Base-by-base conservation (phyloP, 2,797 vertebrate genomes). In the Telmatherina bonti region DNA sequence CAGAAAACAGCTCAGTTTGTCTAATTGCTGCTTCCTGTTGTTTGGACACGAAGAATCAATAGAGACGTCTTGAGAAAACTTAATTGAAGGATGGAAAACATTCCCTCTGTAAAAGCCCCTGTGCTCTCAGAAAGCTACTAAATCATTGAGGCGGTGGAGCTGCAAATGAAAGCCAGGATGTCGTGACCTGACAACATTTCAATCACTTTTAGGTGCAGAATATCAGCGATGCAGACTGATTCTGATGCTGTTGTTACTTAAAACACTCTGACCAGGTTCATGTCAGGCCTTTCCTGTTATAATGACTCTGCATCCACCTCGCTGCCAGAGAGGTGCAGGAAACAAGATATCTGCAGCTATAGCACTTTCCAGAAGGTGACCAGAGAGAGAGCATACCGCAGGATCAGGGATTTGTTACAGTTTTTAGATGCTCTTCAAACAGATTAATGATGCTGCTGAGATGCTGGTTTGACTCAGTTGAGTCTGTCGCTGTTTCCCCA, bases 311-410 rank as follows among this genome's bases (percentile, higher is more conserved):
- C 57, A 76, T 29, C 57, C 38, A 7, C 60, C 6, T 18, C 36
- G 7, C 41, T 61, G 73, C 5, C 67, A 59, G 61, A 8, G 64
- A 26, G 41, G 52, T 26, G 54, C 5, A 62, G 52, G 82, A 84
- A 90, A 88, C 31, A 62, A 36, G 73, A 89, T 70, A 68, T 70
- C 27, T 74, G 27, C 64, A 62, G 69, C 79, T 70, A 33, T 26
- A 67, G 75, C 77, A 63, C 33, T 84, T 80, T 62, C 62, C 61
- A 68, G 53, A 79, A 74, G 74, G 65, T 85, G 81, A 85, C 30
- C 4, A 24, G 35, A 47, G 11, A 51, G 18, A 20, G 54, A 26
- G 53, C 35, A 72, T 6, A 57, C 4, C 58, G 63, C 69, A 55
- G 55, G 30, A 53, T 68, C 72, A 59, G 45, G 51, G 10, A 59